Conservation (phyloP, 2,113 vertebrate species). For the Lonchura striata region DNA sequence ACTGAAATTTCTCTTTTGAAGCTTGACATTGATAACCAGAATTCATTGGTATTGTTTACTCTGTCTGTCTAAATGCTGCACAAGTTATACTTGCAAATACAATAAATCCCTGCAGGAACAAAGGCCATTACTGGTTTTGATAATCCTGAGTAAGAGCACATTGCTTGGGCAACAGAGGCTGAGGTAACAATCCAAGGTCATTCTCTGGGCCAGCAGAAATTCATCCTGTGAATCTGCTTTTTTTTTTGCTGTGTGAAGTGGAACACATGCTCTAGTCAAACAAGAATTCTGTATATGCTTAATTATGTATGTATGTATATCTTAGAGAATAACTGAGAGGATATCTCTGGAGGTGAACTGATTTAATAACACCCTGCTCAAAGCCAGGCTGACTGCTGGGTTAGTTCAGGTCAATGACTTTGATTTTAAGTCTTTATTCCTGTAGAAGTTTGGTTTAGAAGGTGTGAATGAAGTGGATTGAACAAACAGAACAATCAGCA, state of each 20-base stretch:
- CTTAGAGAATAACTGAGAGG: not conserved
- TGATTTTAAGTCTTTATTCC: not conserved
- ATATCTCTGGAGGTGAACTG: not conserved
- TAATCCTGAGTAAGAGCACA: not conserved
- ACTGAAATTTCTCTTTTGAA: not conserved
- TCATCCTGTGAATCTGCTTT: not conserved
- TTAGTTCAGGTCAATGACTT: not conserved
- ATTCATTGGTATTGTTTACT: constrained; percentile 21
- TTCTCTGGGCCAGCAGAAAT: not conserved
- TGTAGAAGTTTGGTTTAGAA: not conserved
- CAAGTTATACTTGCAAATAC: constrained; percentile 20
- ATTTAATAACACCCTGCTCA: not conserved
- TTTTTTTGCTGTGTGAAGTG: not conserved
- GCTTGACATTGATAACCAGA: constrained; percentile 18
- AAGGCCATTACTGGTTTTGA: not conserved
- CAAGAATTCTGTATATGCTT: not conserved
- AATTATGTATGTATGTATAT: not conserved
- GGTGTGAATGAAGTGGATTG: not conserved
- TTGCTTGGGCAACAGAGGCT: not conserved
- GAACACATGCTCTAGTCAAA: not conserved
- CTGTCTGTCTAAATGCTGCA: not conserved
- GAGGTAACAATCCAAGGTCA: not conserved
- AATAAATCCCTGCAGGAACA: constrained; percentile 1
- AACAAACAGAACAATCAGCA: not conserved
- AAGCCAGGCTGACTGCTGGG: not conserved